Conservation (phyloP, 2,797 vertebrate species). For the Taenioides sp. region DNA sequence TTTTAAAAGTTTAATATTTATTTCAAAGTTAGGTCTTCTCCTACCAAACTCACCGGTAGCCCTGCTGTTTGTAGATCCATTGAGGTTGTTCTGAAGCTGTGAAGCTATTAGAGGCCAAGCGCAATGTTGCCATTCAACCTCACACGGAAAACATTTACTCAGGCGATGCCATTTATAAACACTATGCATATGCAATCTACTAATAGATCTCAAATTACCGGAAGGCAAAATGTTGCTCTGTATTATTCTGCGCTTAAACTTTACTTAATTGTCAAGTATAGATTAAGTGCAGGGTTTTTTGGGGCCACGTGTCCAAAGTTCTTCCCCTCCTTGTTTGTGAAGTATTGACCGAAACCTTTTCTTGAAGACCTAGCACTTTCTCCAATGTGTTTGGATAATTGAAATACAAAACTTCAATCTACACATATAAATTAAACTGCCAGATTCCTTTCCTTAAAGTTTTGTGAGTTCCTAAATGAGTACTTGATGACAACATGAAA, state of each 20-base stretch:
- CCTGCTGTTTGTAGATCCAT: not conserved
- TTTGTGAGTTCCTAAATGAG: not conserved
- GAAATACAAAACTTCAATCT: too few species aligned
- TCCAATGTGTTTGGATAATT: not conserved
- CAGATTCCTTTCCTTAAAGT: too few species aligned
- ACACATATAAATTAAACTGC: too few species aligned
- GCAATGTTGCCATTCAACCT: slow-evolving; percentile 6
- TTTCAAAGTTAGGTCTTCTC: not conserved
- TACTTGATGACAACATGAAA: not conserved
- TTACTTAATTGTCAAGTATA: not conserved
- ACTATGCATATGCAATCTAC: slow-evolving; percentile 2
- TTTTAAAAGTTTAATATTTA: not conserved
- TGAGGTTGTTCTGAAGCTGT: slow-evolving; percentile 6
- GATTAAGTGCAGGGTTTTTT: not conserved
- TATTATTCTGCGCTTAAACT: not conserved
- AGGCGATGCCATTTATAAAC: slow-evolving; percentile 6
- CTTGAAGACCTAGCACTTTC: not conserved
- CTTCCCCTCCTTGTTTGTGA: not conserved
- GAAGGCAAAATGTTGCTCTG: not conserved
- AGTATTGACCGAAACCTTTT: not conserved
- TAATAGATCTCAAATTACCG: not conserved
- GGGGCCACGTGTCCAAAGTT: not conserved
- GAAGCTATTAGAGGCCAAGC: slow-evolving; percentile 4
- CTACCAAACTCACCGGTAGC: too few species aligned
- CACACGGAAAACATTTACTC: slow-evolving; percentile 11